Conservation (phyloP, 1,140 invertebrate genomes). For the Homarus americanus region DNA sequence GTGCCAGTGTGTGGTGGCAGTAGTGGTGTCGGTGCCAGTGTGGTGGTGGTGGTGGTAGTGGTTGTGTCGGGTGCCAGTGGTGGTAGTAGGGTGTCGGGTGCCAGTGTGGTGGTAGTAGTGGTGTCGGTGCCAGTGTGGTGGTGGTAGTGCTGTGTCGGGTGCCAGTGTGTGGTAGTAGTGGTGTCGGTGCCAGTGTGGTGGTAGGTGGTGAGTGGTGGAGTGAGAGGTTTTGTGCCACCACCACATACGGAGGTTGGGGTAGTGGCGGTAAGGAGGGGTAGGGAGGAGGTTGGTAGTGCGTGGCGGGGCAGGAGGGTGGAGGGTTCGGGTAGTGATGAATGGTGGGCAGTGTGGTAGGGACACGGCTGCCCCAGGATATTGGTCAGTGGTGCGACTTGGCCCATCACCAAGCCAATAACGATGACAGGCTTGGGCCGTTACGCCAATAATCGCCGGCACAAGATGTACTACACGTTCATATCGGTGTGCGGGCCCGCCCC, state of each 20-base stretch:
- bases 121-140: neutral
- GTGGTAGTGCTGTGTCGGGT: no score
- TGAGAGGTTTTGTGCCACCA: no score
- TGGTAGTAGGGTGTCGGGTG: no score
- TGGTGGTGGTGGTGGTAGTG: no score
- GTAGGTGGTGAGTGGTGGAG: no score
- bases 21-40: no score
- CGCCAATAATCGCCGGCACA: conserved; percentile 59
- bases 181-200: no score
- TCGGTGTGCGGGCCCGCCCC: conserved; percentile 1
- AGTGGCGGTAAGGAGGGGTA: no score
- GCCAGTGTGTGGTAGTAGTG: no score
- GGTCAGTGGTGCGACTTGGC: conserved; percentile 9
- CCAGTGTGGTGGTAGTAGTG: no score
- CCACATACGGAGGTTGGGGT: neutral
- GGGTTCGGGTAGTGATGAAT: neutral
- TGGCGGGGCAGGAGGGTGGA: neutral
- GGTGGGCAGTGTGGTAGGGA: neutral
- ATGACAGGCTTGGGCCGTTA: conserved; percentile 34
- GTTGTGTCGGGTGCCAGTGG: neutral
- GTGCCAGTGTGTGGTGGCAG: no score
- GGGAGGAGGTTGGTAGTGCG: neutral
- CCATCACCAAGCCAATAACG: conserved; percentile 50
- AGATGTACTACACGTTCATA: conserved; percentile 68
- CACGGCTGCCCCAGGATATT: conserved; percentile 1